Conservation (phyloP, 2,113 vertebrate genomes). For the Phalacrocorax pelagicus region DNA sequence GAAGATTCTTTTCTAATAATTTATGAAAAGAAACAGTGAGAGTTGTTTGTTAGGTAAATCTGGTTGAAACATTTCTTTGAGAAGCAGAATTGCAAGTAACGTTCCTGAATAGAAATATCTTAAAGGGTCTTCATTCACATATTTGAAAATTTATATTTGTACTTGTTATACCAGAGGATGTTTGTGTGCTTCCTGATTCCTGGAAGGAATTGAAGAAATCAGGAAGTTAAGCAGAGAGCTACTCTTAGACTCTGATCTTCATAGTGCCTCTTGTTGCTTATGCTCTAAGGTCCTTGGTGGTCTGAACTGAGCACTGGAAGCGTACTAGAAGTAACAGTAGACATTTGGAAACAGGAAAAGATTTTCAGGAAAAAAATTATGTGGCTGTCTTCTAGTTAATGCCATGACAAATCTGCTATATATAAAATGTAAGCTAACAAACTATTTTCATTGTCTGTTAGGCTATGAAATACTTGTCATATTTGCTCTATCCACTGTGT, state of each 20-base stretch:
- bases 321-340: not conserved
- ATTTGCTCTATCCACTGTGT: constrained; percentile 91
- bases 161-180: not conserved
- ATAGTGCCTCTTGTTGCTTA: not conserved
- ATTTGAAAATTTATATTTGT: not conserved
- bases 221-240: not conserved
- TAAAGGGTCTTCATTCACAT: not conserved
- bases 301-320: not conserved
- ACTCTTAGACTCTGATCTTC: not conserved
- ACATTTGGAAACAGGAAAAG: not conserved
- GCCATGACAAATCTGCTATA: not conserved
- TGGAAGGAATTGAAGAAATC: not conserved
- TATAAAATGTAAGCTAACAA: not conserved
- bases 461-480: constrained; percentile 93
- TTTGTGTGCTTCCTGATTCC: not conserved
- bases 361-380: not conserved
- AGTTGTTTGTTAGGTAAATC: not conserved
- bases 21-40: not conserved
- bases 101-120: not conserved
- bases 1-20: not conserved
- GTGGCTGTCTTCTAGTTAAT: not conserved
- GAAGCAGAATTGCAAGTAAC: not conserved
- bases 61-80: not conserved
- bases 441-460: constrained; percentile 37
- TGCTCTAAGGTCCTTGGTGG: not conserved